Evolutionary conservation across 2,113 vertebrate genomes (phyloP).

Genomic region (Eupsittula cactorum): DNA sequence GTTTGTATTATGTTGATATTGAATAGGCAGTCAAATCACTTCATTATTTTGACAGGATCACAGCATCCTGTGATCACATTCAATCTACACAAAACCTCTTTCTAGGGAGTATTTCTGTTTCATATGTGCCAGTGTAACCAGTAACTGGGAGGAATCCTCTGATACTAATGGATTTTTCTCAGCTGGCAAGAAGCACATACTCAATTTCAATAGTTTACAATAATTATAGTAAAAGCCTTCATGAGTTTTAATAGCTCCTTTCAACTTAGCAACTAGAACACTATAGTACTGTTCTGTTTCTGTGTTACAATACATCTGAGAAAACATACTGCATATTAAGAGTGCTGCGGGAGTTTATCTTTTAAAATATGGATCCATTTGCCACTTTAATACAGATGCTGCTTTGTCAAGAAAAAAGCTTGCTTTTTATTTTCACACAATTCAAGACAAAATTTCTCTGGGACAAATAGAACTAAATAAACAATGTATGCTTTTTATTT

Average conservation of each 20-base stretch:
- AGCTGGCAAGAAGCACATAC: neutral
- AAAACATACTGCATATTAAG: constrained; percentile 16
- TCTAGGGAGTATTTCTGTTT: neutral
- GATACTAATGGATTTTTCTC: constrained; percentile 43
- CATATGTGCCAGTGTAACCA: neutral
- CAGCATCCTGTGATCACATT: neutral
- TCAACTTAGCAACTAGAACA: constrained; percentile 21
- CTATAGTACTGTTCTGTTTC: neutral
- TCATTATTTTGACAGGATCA: constrained; percentile 38
- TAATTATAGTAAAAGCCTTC: constrained; percentile 48
- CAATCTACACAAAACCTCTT: neutral
- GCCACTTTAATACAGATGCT: neutral
- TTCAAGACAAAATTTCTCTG: neutral
- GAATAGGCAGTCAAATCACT: constrained; percentile 9
- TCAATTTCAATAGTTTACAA: neutral
- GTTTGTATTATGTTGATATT: neutral
- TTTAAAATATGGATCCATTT: neutral
- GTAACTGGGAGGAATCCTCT: constrained; percentile 5
- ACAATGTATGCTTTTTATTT: neutral
- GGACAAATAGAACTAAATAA: constrained; percentile 13
- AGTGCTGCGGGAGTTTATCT: neutral
- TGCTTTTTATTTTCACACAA: neutral
- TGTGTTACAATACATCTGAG: constrained; percentile 30
- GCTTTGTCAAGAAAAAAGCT: neutral
- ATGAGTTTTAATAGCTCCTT: constrained; percentile 47